A percentile compares a stretch with the other conserved stretches of the same genome.
These are phyloP conservation scores for Tenebrio molitor DNA, from an alignment of 1,140 invertebrate species.

Conservation along the genomic window DNA sequence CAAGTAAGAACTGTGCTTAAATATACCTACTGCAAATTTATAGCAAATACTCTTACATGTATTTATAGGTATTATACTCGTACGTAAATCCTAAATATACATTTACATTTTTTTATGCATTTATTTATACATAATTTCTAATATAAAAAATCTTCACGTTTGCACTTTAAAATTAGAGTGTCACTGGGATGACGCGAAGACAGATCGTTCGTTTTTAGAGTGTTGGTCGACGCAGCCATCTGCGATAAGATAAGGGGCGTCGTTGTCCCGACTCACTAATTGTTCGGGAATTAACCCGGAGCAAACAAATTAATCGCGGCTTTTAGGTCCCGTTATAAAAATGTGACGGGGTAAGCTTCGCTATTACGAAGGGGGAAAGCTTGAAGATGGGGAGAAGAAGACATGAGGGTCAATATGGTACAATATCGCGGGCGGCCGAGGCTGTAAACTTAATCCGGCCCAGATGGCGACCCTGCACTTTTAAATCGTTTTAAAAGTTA, in stretches of 20 bases:
- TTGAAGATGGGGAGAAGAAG: conserved; percentile 35
- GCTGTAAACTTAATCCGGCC: conserved; percentile 64
- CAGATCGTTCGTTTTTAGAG: conserved; percentile 5
- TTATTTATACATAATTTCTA: too few species aligned
- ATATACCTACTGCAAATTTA: too few species aligned
- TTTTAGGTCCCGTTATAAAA: conserved; percentile 63
- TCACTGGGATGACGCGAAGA: conserved; percentile 5
- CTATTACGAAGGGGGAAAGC: conserved; percentile 36
- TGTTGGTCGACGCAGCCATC: conserved; percentile 22
- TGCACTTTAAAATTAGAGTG: too few species aligned
- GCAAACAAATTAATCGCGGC: conserved; percentile 65
- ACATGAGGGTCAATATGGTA: conserved; percentile 58
- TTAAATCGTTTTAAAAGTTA: conserved; percentile 66
- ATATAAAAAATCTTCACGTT: too few species aligned
- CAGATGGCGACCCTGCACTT: conserved; percentile 63
- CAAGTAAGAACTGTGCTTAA: too few species aligned
- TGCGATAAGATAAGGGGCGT: conserved; percentile 33
- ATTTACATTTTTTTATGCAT: too few species aligned
- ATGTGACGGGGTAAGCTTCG: conserved; percentile 60
- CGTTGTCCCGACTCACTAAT: conserved; percentile 59
- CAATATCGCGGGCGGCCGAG: conserved; percentile 58
- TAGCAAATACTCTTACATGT: too few species aligned
- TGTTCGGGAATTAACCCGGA: conserved; percentile 61
- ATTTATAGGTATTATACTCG: too few species aligned
- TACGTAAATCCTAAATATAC: too few species aligned